Conservation (phyloP, 2,888 invertebrate species). For the Agrochola lychnidis region DNA sequence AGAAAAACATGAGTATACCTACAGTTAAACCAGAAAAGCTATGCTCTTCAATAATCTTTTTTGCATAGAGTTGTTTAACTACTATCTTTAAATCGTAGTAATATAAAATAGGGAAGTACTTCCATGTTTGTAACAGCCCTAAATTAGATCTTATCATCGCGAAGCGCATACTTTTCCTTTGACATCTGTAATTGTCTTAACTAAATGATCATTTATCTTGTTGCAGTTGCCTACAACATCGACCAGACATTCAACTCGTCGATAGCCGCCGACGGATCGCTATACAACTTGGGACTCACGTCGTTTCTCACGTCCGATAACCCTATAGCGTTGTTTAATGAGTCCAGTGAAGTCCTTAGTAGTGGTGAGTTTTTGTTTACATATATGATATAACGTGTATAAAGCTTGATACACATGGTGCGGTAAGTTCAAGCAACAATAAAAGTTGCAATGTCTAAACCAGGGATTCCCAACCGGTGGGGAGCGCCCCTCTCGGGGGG, state of each 20-base stretch:
- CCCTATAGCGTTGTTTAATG: conserved; percentile 82
- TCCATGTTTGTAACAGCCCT: not conserved
- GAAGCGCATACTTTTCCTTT: not conserved
- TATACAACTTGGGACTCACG: conserved; percentile 86
- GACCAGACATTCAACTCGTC: conserved; percentile 88
- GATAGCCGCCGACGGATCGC: conserved; percentile 84
- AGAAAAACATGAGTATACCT: too few relatives aligned
- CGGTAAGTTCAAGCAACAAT: not conserved
- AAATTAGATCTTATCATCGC: not conserved
- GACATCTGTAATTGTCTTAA: not conserved
- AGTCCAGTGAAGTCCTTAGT: conserved; percentile 71
- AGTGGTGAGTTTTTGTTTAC: conserved; percentile 72
- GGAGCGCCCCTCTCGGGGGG: too few relatives aligned
- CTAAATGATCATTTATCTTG: not conserved
- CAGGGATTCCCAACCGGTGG: too few relatives aligned
- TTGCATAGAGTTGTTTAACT: not conserved
- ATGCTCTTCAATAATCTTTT: not conserved
- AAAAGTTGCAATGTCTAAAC: not conserved
- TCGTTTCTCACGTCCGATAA: conserved; percentile 86
- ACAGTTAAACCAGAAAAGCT: not conserved
- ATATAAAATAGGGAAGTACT: not conserved
- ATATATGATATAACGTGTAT: not conserved
- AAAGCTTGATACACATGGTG: not conserved
- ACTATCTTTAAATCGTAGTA: not conserved
- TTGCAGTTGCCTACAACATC: conserved; percentile 85